phyloP scores from a whole-genome alignment of 2,888 invertebrate species.

The Patella caerulea region DNA sequence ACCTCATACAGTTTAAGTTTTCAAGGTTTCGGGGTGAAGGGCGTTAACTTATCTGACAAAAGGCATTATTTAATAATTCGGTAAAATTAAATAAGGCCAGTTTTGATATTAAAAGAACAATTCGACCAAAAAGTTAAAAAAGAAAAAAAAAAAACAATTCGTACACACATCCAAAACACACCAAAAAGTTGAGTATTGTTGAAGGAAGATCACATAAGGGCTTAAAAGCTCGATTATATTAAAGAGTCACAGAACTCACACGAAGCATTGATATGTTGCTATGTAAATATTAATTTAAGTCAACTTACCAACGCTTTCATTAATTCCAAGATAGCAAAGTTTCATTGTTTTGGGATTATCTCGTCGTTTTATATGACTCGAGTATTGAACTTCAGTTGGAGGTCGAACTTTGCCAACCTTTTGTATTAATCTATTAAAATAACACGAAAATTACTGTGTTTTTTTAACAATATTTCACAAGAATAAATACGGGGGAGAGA shows the following conservation, averaged over 20 bases:
- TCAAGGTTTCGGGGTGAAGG: too few species aligned
- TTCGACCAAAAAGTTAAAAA: too few species aligned
- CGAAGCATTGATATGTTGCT: not conserved
- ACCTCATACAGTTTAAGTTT: too few species aligned
- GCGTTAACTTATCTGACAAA: too few species aligned
- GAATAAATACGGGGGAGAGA: too few species aligned
- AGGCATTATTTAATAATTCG: too few species aligned
- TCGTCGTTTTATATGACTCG: slow-evolving; percentile 40
- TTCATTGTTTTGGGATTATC: slow-evolving; percentile 49
- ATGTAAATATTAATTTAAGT: not conserved
- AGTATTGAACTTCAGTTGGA: slow-evolving; percentile 32
- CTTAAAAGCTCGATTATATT: not conserved
- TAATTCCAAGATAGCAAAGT: slow-evolving; percentile 65
- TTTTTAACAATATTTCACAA: too few species aligned
- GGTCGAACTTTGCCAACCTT: slow-evolving; percentile 36
- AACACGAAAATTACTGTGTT: too few species aligned
- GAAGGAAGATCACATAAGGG: not conserved
- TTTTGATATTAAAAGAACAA: too few species aligned
- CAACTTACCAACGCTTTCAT: slow-evolving; percentile 65
- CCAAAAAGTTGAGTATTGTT: not conserved
- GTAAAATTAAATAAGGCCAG: too few species aligned
- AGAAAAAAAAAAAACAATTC: too few species aligned
- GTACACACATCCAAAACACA: too few species aligned
- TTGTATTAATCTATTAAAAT: slow-evolving; percentile 28
- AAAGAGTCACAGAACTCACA: not conserved